Evolutionary conservation across 1,140 invertebrate genomes (phyloP).

Genomic region (Saccostrea cuccullata): DNA sequence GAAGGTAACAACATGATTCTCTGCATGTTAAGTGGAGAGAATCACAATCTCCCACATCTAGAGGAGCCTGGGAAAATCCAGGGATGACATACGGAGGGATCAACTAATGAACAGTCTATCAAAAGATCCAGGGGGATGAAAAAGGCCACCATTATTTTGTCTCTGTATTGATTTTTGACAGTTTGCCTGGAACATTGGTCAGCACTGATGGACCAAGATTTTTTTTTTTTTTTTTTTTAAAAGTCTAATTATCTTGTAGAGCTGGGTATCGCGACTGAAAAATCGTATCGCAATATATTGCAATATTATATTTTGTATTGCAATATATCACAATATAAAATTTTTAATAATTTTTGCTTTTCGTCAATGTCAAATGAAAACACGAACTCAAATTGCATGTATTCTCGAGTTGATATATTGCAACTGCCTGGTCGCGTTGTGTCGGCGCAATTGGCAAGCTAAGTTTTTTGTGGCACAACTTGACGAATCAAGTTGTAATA

Average conservation of each 20-base stretch:
- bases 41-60: background rate
- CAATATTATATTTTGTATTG: no score
- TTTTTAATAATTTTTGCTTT: no score
- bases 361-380: no score
- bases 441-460: no score
- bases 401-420: no score
- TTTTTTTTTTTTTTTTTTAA: background rate
- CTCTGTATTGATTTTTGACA: background rate
- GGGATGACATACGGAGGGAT: background rate
- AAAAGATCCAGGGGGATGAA: background rate
- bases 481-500: no score
- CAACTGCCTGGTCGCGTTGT: no score
- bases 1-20: slow-evolving; percentile 14
- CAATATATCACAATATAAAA: no score
- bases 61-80: slow-evolving; percentile 21
- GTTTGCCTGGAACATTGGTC: background rate
- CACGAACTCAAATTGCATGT: no score
- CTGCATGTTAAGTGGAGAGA: background rate
- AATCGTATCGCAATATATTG: no score
- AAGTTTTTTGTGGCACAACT: no score
- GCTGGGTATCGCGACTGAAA: no score
- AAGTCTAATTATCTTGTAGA: background rate
- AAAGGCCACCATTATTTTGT: background rate
- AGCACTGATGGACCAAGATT: background rate
- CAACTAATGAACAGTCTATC: background rate